phyloP scores from a whole-genome alignment of 2,888 invertebrate species.

The Deroplatys truncata region DNA sequence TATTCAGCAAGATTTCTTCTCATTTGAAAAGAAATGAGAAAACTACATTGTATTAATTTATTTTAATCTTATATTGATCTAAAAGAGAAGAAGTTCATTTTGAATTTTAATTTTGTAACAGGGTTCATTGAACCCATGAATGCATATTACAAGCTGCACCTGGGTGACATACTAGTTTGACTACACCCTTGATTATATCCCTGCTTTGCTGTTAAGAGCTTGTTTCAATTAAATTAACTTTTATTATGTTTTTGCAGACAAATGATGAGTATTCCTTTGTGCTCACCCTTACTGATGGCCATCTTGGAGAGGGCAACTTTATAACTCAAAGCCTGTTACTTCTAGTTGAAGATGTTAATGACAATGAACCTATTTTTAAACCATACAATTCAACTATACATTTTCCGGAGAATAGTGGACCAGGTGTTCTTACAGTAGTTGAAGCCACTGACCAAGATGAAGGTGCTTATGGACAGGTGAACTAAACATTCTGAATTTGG shows the following conservation, averaged over 20 bases:
- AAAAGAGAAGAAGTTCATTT: too few relatives aligned
- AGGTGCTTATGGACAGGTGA: constrained; percentile 85
- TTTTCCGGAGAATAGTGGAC: constrained; percentile 72
- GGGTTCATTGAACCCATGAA: too few relatives aligned
- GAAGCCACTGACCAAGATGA: constrained; percentile 88
- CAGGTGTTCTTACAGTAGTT: constrained; percentile 70
- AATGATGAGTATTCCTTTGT: constrained; percentile 87
- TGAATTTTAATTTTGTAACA: too few relatives aligned
- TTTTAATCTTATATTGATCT: too few relatives aligned
- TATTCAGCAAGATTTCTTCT: too few relatives aligned
- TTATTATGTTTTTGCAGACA: constrained; percentile 50
- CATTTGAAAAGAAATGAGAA: too few relatives aligned
- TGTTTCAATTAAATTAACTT: too few relatives aligned
- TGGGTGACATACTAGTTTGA: too few relatives aligned
- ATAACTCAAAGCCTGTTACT: constrained; percentile 85
- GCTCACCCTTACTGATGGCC: constrained; percentile 82
- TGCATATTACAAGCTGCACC: too few relatives aligned
- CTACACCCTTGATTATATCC: too few relatives aligned
- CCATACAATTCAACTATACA: constrained; percentile 79
- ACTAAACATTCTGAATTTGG: background rate
- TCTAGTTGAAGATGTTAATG: constrained; percentile 87
- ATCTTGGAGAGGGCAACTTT: constrained; percentile 79
- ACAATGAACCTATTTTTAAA: constrained; percentile 84
- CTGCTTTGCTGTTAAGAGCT: too few relatives aligned
- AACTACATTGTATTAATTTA: too few relatives aligned